These are phyloP conservation scores for Imbricaverruca yamaguchii DNA, from an alignment of 2,888 invertebrate species.

Conservation along the genomic window DNA sequence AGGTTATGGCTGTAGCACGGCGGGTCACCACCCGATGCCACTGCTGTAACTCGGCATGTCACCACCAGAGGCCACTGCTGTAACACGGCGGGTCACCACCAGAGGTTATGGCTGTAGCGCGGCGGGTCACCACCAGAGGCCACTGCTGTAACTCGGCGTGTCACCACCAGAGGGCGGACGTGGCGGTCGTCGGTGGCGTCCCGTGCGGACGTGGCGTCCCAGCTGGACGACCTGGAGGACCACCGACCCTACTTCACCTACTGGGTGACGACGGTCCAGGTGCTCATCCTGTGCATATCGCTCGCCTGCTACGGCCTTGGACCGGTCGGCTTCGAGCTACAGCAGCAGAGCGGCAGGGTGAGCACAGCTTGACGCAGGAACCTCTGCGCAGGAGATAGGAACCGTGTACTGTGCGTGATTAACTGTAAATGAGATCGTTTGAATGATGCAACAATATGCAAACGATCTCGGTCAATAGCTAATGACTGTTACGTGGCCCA, in stretches of 20 bases:
- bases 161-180: not conserved
- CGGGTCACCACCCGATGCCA: not conserved
- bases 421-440: too few relatives aligned
- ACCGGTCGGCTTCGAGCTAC: conserved; percentile 79
- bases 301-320: conserved; percentile 91
- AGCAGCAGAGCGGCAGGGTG: conserved; percentile 65
- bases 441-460: too few relatives aligned
- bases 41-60: too few relatives aligned
- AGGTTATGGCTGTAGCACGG: too few relatives aligned
- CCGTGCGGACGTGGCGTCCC: conserved; percentile 51
- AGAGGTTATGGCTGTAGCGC: not conserved
- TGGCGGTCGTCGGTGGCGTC: not conserved
- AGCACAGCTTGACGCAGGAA: not conserved
- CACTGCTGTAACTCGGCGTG: too few relatives aligned
- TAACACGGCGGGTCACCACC: not conserved
- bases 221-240: conserved; percentile 85
- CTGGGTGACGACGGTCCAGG: conserved; percentile 96
- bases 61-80: too few relatives aligned
- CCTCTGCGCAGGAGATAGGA: too few relatives aligned
- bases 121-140: too few relatives aligned
- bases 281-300: conserved; percentile 79
- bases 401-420: too few relatives aligned
- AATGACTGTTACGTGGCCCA: too few relatives aligned
- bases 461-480: too few relatives aligned
- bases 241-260: conserved; percentile 97